These are phyloP conservation scores for Globicephala melas DNA, from an alignment of 2,113 vertebrate species.

Conservation along the genomic window DNA sequence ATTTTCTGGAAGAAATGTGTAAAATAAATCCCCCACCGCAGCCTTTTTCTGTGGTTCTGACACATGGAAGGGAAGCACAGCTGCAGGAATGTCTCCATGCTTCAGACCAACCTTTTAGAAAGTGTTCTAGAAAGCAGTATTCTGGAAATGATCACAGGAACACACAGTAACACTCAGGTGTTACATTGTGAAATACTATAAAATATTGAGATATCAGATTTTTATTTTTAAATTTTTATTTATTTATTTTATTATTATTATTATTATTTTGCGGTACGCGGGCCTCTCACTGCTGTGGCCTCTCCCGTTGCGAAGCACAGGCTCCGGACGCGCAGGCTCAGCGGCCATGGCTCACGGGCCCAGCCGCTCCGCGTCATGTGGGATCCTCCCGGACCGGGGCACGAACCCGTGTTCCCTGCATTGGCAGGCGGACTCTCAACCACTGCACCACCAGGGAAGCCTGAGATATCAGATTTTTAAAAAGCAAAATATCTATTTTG, in stretches of 20 bases:
- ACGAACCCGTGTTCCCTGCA: no score
- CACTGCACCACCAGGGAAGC: no score
- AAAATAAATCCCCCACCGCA: rapidly evolving
- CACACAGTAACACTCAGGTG: not conserved
- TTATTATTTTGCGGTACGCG: no score
- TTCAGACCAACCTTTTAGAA: not conserved
- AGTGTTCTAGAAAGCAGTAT: not conserved
- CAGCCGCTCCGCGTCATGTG: no score
- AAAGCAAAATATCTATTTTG: not conserved
- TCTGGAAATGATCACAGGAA: not conserved
- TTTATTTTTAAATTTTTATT: not conserved
- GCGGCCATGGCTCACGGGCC: no score
- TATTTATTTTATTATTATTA: no score
- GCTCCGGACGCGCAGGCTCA: no score
- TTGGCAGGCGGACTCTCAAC: no score
- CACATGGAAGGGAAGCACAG: not conserved
- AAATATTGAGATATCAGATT: not conserved
- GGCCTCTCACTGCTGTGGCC: no score
- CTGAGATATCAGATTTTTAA: not conserved
- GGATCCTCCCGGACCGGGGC: no score
- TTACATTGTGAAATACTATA: not conserved
- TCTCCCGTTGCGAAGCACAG: no score
- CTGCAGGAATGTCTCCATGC: not conserved
- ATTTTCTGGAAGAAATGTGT: not conserved
- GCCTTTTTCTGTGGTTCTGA: not conserved